These are phyloP conservation scores for Macrotus californicus DNA, from an alignment of 2,113 vertebrate genomes.

Conservation along the genomic window DNA sequence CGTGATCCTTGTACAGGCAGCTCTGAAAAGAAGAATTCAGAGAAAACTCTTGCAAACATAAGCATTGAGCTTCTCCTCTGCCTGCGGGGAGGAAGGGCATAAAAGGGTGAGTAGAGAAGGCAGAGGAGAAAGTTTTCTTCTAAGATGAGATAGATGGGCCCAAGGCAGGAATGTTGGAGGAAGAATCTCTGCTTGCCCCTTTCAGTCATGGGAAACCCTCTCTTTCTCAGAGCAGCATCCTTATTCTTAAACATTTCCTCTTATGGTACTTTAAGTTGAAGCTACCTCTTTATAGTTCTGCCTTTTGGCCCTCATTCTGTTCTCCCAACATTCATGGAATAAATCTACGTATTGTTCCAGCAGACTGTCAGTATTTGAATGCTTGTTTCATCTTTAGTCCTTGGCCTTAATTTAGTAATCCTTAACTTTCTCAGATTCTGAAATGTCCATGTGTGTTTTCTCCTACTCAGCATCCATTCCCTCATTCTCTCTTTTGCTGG, in stretches of 20 bases:
- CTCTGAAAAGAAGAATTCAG: neutral
- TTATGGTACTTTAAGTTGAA: neutral
- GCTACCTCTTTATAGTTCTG: neutral
- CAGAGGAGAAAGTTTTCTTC: neutral
- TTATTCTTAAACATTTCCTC: neutral
- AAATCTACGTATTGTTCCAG: neutral
- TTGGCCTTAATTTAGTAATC: neutral
- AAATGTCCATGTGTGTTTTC: neutral
- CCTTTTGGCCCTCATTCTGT: neutral
- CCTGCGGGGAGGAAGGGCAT: no score
- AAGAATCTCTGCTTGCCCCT: neutral
- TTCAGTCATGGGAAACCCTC: neutral
- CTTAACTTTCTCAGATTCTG: neutral
- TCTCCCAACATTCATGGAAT: neutral
- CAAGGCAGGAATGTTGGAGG: neutral
- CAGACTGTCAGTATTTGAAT: neutral
- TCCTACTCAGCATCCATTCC: neutral
- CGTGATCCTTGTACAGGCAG: neutral
- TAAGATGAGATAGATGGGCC: neutral
- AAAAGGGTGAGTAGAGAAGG: neutral
- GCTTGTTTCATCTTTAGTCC: neutral
- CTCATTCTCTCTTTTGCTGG: neutral
- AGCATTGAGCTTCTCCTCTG: neutral
- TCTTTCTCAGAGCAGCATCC: neutral
- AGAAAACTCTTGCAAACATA: neutral